Evolutionary conservation across 2,888 invertebrate genomes (phyloP), one percentile per base, ranked within the genome.

Genomic region (Rhagium mordax): DNA sequence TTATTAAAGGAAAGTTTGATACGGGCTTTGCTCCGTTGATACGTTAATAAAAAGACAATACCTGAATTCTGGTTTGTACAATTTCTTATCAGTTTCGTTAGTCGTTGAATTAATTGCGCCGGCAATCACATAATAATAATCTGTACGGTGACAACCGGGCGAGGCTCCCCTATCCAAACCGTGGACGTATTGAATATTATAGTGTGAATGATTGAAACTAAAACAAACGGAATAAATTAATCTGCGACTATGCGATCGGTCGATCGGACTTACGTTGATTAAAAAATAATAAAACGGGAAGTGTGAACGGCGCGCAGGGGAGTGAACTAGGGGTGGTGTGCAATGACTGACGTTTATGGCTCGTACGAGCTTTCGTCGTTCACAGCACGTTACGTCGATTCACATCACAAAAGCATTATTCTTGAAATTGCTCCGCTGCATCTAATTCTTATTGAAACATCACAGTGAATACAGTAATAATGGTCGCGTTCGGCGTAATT

Each of bases 221-320:
- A 82, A 82, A 81, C 82, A 82, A 82, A 83, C 81, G 81, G 79
- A 82, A 84, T 81, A 79, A 81, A 82, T 83, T 81, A 83, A 80
- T 81, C 82, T 79, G 80, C 74, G 71, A 78, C 76, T 70, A 60
- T 71, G 70, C 74, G 74, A 79, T 74, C 74, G 79, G 71, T 66
- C 76, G 74, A 71, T 72, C 75, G 76, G 79, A 76, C 78, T 80
- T 78, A 74, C 74, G 81, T 79, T 84, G 84, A 84, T 84, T 84
- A 82, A 84, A 84, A 83, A 84, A 83, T 84, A 84, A 84, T 84
- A 84, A 79, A 83, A 81, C 83, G 81, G 81, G 82, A 81, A 79
- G 80, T 80, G 81, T 72, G 79, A 80, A 78, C 77, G 75, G 70
- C 70, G 65, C 49, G 71, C 68, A 71, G 72, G 74, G 76, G 71